Conservation (phyloP, 2,113 vertebrate genomes). For the Gymnogyps californianus region DNA sequence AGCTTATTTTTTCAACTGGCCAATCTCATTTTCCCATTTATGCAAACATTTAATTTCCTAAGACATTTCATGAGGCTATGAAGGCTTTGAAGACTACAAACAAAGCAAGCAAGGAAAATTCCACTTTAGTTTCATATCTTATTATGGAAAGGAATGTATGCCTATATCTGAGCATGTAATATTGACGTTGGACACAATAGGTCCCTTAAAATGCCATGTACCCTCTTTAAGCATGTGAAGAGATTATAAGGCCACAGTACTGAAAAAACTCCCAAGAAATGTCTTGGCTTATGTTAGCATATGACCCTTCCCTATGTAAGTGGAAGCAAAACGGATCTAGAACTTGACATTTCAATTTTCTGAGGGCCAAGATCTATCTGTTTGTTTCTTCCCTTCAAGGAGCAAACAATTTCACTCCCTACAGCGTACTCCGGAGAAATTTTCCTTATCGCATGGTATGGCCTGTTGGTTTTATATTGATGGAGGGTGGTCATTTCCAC, state of each 20-base stretch:
- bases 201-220: neutral
- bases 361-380: neutral
- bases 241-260: neutral
- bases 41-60: neutral
- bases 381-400: neutral
- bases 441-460: neutral
- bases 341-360: neutral
- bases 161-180: neutral
- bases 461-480: neutral
- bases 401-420: neutral
- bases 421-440: neutral
- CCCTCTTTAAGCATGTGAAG: neutral
- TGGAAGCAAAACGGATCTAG: neutral
- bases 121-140: neutral
- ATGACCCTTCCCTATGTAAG: neutral
- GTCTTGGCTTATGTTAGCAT: neutral
- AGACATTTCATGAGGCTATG: neutral
- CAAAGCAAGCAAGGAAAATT: neutral
- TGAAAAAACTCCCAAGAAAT: neutral
- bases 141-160: neutral
- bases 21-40: neutral
- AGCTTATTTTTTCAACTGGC: neutral
- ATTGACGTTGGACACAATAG: neutral
- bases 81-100: neutral
- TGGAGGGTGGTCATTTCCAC: neutral